Percentiles rank a stretch among this genome's conserved stretches.
Conservation (phyloP, 2,888 invertebrate genomes). For the Tolmerus cingulatus region DNA sequence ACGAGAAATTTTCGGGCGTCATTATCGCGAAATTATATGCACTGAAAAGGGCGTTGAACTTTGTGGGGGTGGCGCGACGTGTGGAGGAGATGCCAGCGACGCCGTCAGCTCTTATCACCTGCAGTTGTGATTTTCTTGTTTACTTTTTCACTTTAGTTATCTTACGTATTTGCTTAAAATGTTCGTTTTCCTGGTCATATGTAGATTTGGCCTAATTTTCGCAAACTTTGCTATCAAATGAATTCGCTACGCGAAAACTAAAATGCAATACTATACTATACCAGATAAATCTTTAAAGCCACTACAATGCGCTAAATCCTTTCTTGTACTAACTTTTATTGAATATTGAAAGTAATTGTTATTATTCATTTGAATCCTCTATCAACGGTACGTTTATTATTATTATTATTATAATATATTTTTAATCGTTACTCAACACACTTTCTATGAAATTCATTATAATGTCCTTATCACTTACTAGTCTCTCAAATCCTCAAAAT, state of each 20-base stretch:
- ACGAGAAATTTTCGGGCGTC: not conserved
- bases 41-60: not conserved
- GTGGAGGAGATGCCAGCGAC: not conserved
- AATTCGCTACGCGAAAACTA: not conserved
- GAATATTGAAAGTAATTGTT: too few relatives aligned
- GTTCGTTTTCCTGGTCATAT: not conserved
- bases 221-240: not conserved
- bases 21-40: slow-evolving; percentile 8
- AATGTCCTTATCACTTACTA: too few relatives aligned
- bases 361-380: too few relatives aligned
- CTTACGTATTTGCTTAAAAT: slow-evolving; percentile 6
- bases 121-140: not conserved
- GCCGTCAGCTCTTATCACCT: slow-evolving; percentile 15
- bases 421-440: too few relatives aligned
- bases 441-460: too few relatives aligned
- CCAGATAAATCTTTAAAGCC: too few relatives aligned
- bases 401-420: too few relatives aligned
- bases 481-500: too few relatives aligned
- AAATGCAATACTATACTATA: not conserved
- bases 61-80: not conserved
- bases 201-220: not conserved
- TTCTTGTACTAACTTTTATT: too few relatives aligned
- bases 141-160: not conserved
- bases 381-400: too few relatives aligned
- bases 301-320: too few relatives aligned